These are phyloP conservation scores for Orthosia cruda DNA, from an alignment of 2,888 invertebrate genomes.

Conservation along the genomic window DNA sequence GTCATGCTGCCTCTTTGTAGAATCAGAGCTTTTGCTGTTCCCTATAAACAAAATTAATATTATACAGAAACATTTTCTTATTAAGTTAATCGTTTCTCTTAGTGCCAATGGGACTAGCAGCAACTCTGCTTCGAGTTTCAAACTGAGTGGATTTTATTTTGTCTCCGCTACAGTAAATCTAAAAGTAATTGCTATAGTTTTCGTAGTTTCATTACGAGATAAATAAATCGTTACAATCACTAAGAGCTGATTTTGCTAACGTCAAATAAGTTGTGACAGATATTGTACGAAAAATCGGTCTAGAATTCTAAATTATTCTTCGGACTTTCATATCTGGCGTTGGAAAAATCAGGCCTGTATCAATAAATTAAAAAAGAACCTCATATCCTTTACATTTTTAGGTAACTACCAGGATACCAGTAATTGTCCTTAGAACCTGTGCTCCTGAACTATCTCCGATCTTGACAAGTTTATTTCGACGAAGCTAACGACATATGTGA, in stretches of 20 bases:
- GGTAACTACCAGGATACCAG: too few species aligned
- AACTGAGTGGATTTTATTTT: background rate
- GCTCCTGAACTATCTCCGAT: too few species aligned
- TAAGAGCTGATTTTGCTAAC: background rate
- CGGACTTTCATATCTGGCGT: too few species aligned
- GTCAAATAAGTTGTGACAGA: too few species aligned
- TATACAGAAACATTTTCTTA: slow-evolving; percentile 14
- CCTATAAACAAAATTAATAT: slow-evolving; percentile 32
- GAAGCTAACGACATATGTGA: too few species aligned
- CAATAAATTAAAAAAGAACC: too few species aligned
- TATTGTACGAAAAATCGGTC: too few species aligned
- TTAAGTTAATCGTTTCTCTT: slow-evolving; percentile 25
- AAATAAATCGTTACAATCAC: background rate
- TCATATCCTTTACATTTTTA: too few species aligned
- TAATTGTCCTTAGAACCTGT: too few species aligned
- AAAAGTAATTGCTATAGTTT: background rate
- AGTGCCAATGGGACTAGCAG: background rate
- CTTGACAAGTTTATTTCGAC: too few species aligned
- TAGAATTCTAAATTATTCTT: too few species aligned
- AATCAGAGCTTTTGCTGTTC: slow-evolving; percentile 6
- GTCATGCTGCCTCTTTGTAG: slow-evolving; percentile 32
- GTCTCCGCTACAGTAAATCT: background rate
- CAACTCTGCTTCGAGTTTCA: background rate
- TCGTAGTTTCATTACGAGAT: background rate
- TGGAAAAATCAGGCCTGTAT: too few species aligned